Percentiles rank a stretch among this genome's conserved stretches.
Conservation (phyloP, 2,113 vertebrate species). For the Hypanus sabinus region DNA sequence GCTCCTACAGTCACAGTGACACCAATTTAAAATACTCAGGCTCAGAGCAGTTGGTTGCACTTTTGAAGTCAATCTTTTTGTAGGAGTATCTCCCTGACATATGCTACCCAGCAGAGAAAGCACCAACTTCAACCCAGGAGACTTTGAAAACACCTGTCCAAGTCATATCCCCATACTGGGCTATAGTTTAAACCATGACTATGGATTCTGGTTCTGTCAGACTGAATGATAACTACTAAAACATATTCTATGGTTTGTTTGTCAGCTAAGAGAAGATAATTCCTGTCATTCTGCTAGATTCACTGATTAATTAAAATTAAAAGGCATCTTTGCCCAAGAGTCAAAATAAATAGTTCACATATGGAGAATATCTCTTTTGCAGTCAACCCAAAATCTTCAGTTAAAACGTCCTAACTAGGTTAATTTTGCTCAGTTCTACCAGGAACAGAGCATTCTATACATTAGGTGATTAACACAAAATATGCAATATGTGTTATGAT, state of each 20-base stretch:
- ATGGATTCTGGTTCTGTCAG: background rate
- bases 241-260: too few species aligned
- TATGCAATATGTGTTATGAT: background rate
- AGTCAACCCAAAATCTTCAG: too few species aligned
- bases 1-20: background rate
- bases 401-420: background rate
- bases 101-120: background rate
- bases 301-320: background rate
- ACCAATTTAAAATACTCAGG: background rate
- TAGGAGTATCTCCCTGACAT: background rate
- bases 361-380: too few species aligned
- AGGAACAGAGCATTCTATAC: background rate
- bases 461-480: background rate
- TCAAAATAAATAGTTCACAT: background rate
- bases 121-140: background rate
- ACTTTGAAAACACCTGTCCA: background rate
- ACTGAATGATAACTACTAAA: background rate
- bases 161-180: background rate
- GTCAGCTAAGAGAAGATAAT: background rate
- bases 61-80: background rate
- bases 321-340: background rate
- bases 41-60: background rate
- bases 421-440: background rate
- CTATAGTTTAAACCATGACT: background rate
- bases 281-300: background rate